Base-by-base conservation (phyloP, 1,140 invertebrate species). In the Prorops nasuta region DNA sequence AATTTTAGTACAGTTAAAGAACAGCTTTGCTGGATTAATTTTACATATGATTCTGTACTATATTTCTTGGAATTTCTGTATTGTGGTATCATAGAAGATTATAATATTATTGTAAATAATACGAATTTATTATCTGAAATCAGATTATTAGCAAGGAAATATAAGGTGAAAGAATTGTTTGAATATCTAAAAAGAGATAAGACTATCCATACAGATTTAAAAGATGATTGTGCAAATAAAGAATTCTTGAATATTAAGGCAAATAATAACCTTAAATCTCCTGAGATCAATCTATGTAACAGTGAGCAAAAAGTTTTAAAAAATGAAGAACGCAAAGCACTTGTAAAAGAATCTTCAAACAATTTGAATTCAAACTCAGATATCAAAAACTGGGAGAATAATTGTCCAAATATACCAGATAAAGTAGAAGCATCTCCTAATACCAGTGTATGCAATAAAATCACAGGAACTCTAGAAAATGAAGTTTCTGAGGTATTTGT, bases 11-110 rank as follows among this genome's bases (percentile, higher is more conserved):
- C 32, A 15, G 57, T 67, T 9, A 66, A 63, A 41, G 64, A 74
- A 49, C 60, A 70, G 44, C 65, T 77, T 31, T 47, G 10, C 38
- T 79, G 69, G 70, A 20, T 22, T 12, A 51, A 69, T 22, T 42
- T 62, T 19, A 58, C 69, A 17, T 62, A 67, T 46, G 46, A 50
- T 14, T 48, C 63, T 31, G 76, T 71, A 10, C 52, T 74, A 22
- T 67, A 67, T 12, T 79, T 80, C 57, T 35, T 80, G 3, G 68
- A 72, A 61, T 80, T 72, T 50, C 46, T 80, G 28, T 79, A 80
- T 42, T 69, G 71, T 54, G 74, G 77, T 1, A 35, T 59, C 8
- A 69, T 72, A 22, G 38, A 51, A 32, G 56, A 60, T 40, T 38
- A 72, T 51, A 41, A 17, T 4, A 18, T 42, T 12, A 19, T 70